Conservation (phyloP, 2,113 vertebrate species). For the Ciconia stormi region DNA sequence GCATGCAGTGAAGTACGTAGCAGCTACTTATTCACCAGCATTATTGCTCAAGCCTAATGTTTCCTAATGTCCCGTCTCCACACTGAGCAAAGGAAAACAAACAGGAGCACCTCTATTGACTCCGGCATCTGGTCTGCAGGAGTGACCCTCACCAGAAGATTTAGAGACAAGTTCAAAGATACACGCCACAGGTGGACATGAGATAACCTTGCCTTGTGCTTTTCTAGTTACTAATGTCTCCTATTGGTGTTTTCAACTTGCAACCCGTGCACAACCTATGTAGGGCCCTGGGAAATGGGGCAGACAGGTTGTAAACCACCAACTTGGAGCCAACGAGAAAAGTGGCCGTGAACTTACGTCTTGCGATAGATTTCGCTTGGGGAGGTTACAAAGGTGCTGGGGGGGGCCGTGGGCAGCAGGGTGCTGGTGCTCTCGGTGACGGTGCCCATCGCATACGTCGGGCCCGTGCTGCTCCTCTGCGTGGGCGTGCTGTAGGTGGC, state of each 20-base stretch:
- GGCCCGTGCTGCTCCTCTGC: background rate
- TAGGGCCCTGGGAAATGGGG: accelerated
- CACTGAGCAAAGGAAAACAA: background rate
- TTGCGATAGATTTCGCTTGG: background rate
- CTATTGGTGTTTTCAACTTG: background rate
- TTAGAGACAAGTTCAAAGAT: background rate
- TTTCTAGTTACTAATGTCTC: background rate
- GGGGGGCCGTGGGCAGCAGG: background rate
- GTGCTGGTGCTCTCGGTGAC: background rate
- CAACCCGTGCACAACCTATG: accelerated
- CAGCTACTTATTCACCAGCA: background rate
- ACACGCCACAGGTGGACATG: accelerated
- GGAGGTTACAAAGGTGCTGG: background rate
- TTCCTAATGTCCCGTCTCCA: background rate
- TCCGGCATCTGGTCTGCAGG: background rate
- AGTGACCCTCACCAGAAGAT: background rate
- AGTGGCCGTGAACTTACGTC: background rate
- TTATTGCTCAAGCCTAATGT: background rate
- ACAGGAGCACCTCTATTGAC: background rate
- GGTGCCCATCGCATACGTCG: accelerated
- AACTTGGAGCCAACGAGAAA: accelerated
- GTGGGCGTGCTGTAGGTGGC: background rate
- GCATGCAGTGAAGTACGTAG: background rate
- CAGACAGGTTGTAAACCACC: accelerated
- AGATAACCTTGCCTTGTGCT: background rate